These are phyloP conservation scores for Myotis myotis DNA, from an alignment of 2,797 vertebrate genomes.

Conservation along the genomic window DNA sequence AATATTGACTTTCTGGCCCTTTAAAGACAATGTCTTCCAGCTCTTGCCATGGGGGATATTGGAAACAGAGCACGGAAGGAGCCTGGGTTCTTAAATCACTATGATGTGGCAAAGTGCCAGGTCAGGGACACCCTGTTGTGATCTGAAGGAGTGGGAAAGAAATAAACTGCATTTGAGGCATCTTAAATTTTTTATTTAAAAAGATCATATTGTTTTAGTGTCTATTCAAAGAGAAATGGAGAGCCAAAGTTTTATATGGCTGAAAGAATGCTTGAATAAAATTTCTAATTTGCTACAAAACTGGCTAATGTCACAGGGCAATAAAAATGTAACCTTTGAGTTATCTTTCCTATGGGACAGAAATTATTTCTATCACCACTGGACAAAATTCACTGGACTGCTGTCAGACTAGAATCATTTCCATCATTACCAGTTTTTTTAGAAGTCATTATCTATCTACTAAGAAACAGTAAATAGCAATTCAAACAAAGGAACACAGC, in stretches of 20 bases:
- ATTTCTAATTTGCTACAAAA: neutral
- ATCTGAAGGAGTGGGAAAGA: neutral
- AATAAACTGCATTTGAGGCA: neutral
- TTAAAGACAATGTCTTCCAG: neutral
- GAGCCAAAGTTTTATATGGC: neutral
- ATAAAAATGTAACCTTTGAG: neutral
- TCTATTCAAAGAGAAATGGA: neutral
- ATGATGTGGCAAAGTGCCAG: neutral
- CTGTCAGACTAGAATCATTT: neutral
- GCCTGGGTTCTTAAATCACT: neutral
- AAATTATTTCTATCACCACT: neutral
- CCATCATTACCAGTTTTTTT: neutral
- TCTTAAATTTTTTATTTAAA: neutral
- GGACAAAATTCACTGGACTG: neutral
- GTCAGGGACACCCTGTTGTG: neutral
- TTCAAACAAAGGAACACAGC: neutral
- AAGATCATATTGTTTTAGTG: neutral
- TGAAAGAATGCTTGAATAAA: conserved; percentile 15
- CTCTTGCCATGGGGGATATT: neutral
- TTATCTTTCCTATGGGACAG: neutral
- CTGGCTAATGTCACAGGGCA: neutral
- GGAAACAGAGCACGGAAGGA: neutral
- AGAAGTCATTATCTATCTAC: neutral
- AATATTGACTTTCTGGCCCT: neutral
- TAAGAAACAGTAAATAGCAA: neutral